Percentiles rank a stretch among this genome's conserved stretches.
These are phyloP conservation scores for Pachypanchax playfairii DNA, from an alignment of 2,113 vertebrate species.

Conservation along the genomic window DNA sequence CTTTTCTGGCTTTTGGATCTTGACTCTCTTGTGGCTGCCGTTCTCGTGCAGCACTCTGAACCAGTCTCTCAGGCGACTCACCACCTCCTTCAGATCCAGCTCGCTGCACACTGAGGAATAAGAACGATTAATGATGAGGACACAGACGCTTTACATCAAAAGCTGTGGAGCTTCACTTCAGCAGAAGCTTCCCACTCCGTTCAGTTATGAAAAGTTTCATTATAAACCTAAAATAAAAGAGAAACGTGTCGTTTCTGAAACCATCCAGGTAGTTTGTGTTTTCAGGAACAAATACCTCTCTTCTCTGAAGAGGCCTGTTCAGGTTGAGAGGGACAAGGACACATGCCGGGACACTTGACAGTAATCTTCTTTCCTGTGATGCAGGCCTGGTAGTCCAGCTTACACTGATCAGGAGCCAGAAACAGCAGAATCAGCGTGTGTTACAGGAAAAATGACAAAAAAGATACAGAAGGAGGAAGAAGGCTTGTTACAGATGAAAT, in stretches of 20 bases:
- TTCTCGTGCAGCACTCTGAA: slow-evolving; percentile 94
- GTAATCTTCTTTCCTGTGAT: slow-evolving; percentile 90
- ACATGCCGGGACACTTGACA: slow-evolving; percentile 89
- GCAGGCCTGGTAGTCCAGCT: slow-evolving; percentile 95
- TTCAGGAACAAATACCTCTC: slow-evolving; percentile 82
- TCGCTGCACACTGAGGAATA: slow-evolving; percentile 85
- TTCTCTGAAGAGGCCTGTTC: slow-evolving; percentile 78
- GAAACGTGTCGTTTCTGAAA: neutral
- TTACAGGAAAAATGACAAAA: slow-evolving; percentile 37
- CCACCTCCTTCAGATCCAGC: slow-evolving; percentile 89
- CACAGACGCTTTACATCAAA: slow-evolving; percentile 5
- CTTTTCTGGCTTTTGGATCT: slow-evolving; percentile 87
- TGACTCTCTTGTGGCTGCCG: slow-evolving; percentile 87
- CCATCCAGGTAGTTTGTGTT: neutral
- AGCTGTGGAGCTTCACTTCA: slow-evolving; percentile 13
- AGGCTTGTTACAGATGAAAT: neutral
- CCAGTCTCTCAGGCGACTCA: slow-evolving; percentile 90
- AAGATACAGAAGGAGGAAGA: neutral
- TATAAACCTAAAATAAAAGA: no score
- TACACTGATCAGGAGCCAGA: slow-evolving; percentile 83
- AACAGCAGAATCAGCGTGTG: slow-evolving; percentile 29
- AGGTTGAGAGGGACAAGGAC: slow-evolving; percentile 86
- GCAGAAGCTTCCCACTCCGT: slow-evolving; percentile 21
- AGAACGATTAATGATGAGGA: slow-evolving; percentile 39
- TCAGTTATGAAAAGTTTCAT: no score